Evolutionary conservation across 2,888 invertebrate species (phyloP).

Genomic region (Danaus chrysippus): DNA sequence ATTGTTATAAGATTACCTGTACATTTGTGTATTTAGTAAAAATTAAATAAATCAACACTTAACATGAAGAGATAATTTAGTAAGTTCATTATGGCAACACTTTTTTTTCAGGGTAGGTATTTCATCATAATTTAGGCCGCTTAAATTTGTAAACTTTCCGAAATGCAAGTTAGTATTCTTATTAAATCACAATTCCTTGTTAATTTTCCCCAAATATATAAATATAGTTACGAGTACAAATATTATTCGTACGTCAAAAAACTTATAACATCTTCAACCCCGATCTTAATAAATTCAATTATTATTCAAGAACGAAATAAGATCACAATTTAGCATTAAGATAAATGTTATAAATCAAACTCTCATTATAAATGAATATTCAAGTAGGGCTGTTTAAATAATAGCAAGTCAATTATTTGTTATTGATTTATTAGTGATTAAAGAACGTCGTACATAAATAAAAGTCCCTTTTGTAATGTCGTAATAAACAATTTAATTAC

Average conservation of each 20-base stretch:
- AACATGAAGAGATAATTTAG: neutral
- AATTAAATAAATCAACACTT: no score
- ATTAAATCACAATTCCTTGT: neutral
- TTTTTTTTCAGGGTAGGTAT: neutral
- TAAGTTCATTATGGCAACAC: neutral
- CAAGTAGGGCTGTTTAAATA: neutral
- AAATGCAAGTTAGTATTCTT: neutral
- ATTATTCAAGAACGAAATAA: neutral
- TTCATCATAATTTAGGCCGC: neutral
- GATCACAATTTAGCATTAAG: no score
- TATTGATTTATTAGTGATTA: neutral
- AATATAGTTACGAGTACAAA: no score
- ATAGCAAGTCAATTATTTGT: neutral
- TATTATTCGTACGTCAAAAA: no score
- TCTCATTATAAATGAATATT: neutral
- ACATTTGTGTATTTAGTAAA: no score
- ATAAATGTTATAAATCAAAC: no score
- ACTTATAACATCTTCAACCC: neutral
- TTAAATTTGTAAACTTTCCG: neutral
- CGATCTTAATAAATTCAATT: neutral
- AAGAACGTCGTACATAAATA: no score
- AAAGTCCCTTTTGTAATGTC: no score
- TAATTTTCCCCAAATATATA: neutral
- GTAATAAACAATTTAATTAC: no score
- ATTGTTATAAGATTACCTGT: no score